Evolutionary conservation across 1,140 invertebrate species (phyloP), one percentile per base, ranked within the genome.

Genomic region (Caenorhabditis briggsae): DNA sequence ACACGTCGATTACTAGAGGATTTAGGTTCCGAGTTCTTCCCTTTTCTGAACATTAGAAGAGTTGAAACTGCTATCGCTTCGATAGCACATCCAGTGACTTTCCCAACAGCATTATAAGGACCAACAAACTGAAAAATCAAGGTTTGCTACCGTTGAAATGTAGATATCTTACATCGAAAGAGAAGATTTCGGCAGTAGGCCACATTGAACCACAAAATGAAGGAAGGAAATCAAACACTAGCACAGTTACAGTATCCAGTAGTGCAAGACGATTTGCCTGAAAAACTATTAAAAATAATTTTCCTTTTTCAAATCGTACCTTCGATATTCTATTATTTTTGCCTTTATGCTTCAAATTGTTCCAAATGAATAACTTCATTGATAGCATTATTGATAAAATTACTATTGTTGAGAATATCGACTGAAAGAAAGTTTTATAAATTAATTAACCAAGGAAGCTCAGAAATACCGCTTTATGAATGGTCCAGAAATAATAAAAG

Each of bases 241-340:
- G 64, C 14, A 70, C 64, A 14, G 64, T 70, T 43, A 70, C 8
- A 7, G 64, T 70, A 46, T 70, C 64, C 12, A 70, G 14, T 16
- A 70, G 64, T 43, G 64, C 64, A 43, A 70, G 41, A 1, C 64
- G 64, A 70, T 70, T 70, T 46, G 64, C 64, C 64, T 70, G 41
- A 23, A 70, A 70, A 0, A 0, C 1, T 70, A 0, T 8, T 1
- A 12, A 0, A 61, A 25, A 20, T 33, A 43, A 70, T 43, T 18
- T n/a, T 25, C 25, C 23, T 33, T 33, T 33, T 3, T 8, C 14
- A 61, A n/a, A n/a, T 2, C 56, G 0, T 25, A 70, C 64, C n/a
- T 70, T 70, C 18, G 64, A 70, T 7, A 70, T 12, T 46, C 43
- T 33, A 70, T 18, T 70, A 46, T 70, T 70, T 2, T 33, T 2